Base-by-base conservation (phyloP, 1,140 invertebrate species). In the Phymastichus coffea region DNA sequence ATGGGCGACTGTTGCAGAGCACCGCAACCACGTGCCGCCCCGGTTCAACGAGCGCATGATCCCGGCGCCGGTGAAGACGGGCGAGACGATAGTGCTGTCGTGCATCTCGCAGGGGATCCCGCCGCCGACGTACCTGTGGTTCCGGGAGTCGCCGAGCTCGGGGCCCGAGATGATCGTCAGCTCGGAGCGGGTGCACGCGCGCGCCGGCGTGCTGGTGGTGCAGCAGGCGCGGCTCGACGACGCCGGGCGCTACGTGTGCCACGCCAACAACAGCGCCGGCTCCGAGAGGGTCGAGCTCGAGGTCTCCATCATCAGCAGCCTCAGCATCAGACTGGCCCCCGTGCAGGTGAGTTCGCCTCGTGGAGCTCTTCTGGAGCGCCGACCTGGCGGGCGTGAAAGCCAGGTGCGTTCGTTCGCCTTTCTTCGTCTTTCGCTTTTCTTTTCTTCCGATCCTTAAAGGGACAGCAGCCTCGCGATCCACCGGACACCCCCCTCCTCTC, bases 231-330 rank as follows among this genome's bases (percentile, higher is more conserved):
- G 87, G 54, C 76, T 89, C 52, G 89, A 92, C 68, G 91, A 94
- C 72, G 84, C 86, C 47, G 92, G 91, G 41, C 86, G 89, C 68
- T 93, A 93, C 77, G 84, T 93, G 52, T 94, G 92, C 75, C 88
- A 89, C 81, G 88, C 91, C 20, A 94, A 94, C 81, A 94, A 94
- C 73, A 91, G 90, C 8, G 88, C 88, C 1, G 92, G 91, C 10
- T 88, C 89, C 66, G 91, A 94, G 76, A 89, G 87, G 64, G 87
- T 92, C 38, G 88, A 92, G 73, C 87, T 93, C 67, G 88, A 88
- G 46, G 82, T 93, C 57, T 84, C 85, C 63, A 87, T 92, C 60
- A 83, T 80, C 68, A 80, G 74, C 62, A 72, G 73, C 51, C 67
- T 80, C 52, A 75, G 74, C 25, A 78, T 80, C 37, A 74, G 76